Conservation (phyloP, 2,888 invertebrate species). For the Platycheirus rosarum region DNA sequence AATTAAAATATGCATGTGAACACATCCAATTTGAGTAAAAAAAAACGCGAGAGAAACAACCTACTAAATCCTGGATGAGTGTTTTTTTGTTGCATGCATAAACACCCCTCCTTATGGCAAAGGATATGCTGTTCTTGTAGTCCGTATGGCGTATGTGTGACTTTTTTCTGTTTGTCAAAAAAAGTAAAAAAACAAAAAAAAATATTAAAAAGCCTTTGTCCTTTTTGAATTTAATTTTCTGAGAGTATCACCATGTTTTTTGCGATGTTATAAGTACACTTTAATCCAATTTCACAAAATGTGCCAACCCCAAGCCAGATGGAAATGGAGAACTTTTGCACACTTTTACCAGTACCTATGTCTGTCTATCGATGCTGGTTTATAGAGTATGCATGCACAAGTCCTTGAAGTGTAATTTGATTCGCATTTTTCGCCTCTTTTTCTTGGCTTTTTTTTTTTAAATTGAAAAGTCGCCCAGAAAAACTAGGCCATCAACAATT, state of each 20-base stretch:
- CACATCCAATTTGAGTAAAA: slow-evolving; percentile 38
- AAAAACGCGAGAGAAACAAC: neutral
- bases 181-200: neutral
- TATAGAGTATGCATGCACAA: slow-evolving; percentile 9
- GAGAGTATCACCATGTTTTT: slow-evolving; percentile 18
- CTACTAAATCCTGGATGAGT: neutral
- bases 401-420: slow-evolving; percentile 54
- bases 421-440: slow-evolving; percentile 61
- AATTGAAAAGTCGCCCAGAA: slow-evolving; percentile 39
- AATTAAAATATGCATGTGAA: slow-evolving; percentile 62
- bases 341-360: slow-evolving; percentile 3
- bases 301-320: slow-evolving; percentile 44
- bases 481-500: slow-evolving; percentile 62
- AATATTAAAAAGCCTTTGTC: neutral
- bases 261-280: neutral
- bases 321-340: slow-evolving; percentile 40
- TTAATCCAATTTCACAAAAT: slow-evolving; percentile 44
- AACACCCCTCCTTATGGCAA: slow-evolving; percentile 6
- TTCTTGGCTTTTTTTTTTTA: neutral
- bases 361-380: slow-evolving; percentile 11
- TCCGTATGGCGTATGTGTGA: slow-evolving; percentile 6
- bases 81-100: neutral
- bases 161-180: neutral
- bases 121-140: slow-evolving; percentile 5
- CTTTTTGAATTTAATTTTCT: slow-evolving; percentile 34